These are phyloP conservation scores for Microcebus ravelobensis DNA, from an alignment of 2,113 vertebrate species.

Conservation along the genomic window DNA sequence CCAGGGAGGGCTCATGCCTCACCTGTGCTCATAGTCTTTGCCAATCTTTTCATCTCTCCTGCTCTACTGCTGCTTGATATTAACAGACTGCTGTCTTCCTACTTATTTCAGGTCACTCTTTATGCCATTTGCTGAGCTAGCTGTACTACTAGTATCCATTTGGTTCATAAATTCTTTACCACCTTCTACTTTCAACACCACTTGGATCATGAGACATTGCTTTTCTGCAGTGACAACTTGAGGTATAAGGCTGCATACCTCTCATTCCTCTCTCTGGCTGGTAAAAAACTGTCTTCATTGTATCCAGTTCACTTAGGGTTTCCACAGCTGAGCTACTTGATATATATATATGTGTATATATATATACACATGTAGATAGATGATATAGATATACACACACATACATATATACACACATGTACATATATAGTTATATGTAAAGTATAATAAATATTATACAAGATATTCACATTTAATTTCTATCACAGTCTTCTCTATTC, in stretches of 20 bases:
- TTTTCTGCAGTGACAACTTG: neutral
- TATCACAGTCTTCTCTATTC: neutral
- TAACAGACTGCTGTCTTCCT: neutral
- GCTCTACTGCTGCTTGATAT: neutral
- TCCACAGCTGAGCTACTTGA: neutral
- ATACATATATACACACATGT: neutral
- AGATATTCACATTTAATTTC: neutral
- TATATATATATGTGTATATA: neutral
- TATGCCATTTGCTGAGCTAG: neutral
- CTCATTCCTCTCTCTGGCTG: neutral
- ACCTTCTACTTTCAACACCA: neutral
- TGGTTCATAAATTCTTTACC: neutral
- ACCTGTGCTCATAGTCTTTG: neutral
- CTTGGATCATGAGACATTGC: neutral
- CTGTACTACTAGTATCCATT: neutral
- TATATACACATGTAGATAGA: too few relatives aligned
- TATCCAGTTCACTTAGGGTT: neutral
- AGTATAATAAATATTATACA: neutral
- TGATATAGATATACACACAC: too few relatives aligned
- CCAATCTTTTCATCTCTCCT: neutral
- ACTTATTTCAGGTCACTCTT: neutral
- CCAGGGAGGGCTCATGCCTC: accelerated
- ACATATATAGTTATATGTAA: neutral
- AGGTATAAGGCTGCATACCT: neutral
- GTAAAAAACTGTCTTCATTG: neutral